phyloP scores from a whole-genome alignment of 2,888 invertebrate species.

The Amaurobius ferox region DNA sequence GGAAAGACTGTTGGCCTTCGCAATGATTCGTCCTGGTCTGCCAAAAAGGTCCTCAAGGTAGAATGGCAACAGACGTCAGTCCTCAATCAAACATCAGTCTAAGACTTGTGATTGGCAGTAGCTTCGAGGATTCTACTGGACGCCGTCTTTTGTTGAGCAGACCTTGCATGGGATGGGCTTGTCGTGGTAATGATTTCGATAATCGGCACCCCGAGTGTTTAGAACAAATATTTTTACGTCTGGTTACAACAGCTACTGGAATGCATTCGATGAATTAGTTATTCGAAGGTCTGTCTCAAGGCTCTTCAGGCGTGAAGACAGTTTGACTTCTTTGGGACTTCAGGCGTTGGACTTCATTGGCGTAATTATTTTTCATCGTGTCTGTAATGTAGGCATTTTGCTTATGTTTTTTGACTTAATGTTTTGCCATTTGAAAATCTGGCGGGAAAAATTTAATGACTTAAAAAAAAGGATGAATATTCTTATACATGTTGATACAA shows the following conservation, averaged over 20 bases:
- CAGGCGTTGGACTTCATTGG: background rate
- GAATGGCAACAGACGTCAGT: slow-evolving; percentile 15
- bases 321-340: background rate
- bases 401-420: background rate
- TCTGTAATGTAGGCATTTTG: background rate
- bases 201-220: slow-evolving; percentile 52
- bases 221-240: slow-evolving; percentile 61
- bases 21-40: slow-evolving; percentile 41
- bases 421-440: background rate
- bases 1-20: slow-evolving; percentile 42
- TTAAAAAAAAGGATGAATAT: no score
- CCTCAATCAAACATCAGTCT: background rate
- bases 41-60: background rate
- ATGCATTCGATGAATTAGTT: background rate
- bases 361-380: background rate
- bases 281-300: slow-evolving; percentile 17
- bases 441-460: background rate
- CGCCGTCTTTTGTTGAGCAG: slow-evolving; percentile 18
- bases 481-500: no score
- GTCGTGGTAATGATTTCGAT: slow-evolving; percentile 29
- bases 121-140: slow-evolving; percentile 18
- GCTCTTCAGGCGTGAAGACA: background rate
- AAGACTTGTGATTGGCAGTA: slow-evolving; percentile 33
- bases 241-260: slow-evolving; percentile 17
- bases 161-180: slow-evolving; percentile 23